Conservation (phyloP, 2,888 invertebrate species). For the Zootermopsis nevadensis region DNA sequence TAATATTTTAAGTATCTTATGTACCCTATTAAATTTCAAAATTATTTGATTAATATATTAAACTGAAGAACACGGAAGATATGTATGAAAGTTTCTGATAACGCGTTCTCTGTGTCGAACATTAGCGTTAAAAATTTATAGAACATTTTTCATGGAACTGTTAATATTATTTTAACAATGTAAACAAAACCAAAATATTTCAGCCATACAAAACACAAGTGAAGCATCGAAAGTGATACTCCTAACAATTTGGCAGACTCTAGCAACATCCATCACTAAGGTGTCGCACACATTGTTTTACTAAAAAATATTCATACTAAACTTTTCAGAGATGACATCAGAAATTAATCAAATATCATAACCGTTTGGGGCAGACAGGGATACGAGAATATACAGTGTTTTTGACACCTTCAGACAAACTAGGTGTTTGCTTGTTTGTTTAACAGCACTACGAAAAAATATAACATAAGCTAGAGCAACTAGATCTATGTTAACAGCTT, state of each 20-base stretch:
- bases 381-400: slow-evolving; percentile 32
- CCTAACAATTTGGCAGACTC: neutral
- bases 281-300: slow-evolving; percentile 29
- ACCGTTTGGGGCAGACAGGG: slow-evolving; percentile 33
- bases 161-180: too few relatives aligned
- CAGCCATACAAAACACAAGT: too few relatives aligned
- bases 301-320: slow-evolving; percentile 21
- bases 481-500: slow-evolving; percentile 3
- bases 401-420: slow-evolving; percentile 36
- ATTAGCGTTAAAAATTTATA: too few relatives aligned
- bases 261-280: slow-evolving; percentile 13
- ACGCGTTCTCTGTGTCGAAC: too few relatives aligned
- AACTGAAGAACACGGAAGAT: too few relatives aligned
- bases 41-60: too few relatives aligned
- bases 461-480: neutral
- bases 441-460: slow-evolving; percentile 3
- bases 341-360: slow-evolving; percentile 39
- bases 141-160: too few relatives aligned
- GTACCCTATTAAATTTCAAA: too few relatives aligned
- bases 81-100: too few relatives aligned
- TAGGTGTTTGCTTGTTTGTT: neutral
- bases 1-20: too few relatives aligned
- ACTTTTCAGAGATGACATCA: slow-evolving; percentile 36
- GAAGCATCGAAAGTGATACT: too few relatives aligned
- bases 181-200: too few relatives aligned